These are phyloP conservation scores for Proales similis DNA, from an alignment of 1,140 invertebrate genomes.

Conservation along the genomic window DNA sequence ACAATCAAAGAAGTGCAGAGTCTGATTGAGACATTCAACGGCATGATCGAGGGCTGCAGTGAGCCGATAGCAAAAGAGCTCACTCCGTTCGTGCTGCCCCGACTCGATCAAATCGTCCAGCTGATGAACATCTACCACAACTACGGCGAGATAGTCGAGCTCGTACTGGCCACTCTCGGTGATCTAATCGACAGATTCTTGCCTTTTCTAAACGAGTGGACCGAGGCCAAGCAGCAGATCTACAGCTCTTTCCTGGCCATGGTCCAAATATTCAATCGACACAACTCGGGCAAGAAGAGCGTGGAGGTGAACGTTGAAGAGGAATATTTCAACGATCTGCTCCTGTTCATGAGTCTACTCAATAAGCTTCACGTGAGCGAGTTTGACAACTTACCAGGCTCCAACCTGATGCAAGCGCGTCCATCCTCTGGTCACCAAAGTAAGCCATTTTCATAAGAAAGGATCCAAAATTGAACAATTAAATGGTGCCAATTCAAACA, in stretches of 20 bases:
- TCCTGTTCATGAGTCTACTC: slow-evolving; percentile 12
- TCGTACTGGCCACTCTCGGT: slow-evolving; percentile 13
- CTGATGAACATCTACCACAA: slow-evolving; percentile 21
- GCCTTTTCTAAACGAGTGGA: neutral
- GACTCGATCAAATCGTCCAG: slow-evolving; percentile 10
- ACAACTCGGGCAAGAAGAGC: slow-evolving; percentile 20
- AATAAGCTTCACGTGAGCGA: slow-evolving; percentile 18
- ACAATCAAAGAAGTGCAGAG: slow-evolving; percentile 14
- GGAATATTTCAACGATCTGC: slow-evolving; percentile 36
- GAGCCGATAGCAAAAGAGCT: slow-evolving; percentile 1
- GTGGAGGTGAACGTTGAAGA: slow-evolving; percentile 20
- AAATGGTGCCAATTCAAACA: neutral
- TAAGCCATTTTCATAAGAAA: neutral
- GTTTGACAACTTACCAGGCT: slow-evolving; percentile 10
- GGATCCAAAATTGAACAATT: neutral
- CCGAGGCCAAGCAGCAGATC: slow-evolving; percentile 9
- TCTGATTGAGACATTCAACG: slow-evolving; percentile 26
- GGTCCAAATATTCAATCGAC: slow-evolving; percentile 14
- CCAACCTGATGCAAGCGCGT: neutral
- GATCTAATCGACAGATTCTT: slow-evolving; percentile 17
- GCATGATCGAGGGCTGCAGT: slow-evolving; percentile 10
- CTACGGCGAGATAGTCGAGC: slow-evolving; percentile 35
- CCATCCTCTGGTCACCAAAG: neutral
- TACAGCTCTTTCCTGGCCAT: slow-evolving; percentile 2
- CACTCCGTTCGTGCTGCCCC: neutral